Percentiles rank a stretch among this genome's conserved stretches.
phyloP scores from a whole-genome alignment of 2,888 invertebrate genomes.

The Corbicula japonica region DNA sequence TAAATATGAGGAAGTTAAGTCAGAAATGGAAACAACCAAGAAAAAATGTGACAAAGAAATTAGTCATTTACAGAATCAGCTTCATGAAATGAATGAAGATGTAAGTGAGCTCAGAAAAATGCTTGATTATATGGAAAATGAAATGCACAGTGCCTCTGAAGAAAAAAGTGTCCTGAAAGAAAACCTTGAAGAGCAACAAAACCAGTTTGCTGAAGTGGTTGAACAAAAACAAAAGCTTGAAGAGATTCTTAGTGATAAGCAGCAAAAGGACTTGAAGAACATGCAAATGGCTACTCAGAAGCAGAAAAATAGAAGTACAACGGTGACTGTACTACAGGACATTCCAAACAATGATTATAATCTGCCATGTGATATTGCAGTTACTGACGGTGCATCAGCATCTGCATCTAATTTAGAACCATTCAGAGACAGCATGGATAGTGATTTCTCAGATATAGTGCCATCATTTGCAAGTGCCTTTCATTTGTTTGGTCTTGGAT shows the following conservation, averaged over 20 bases:
- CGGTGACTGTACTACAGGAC: too few species aligned
- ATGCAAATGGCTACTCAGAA: slow-evolving; percentile 55
- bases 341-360: neutral
- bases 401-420: too few species aligned
- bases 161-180: slow-evolving; percentile 64
- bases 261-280: slow-evolving; percentile 68
- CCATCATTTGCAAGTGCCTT: slow-evolving; percentile 52
- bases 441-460: slow-evolving; percentile 24
- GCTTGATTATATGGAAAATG: slow-evolving; percentile 68
- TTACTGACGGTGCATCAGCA: too few species aligned
- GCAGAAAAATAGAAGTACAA: slow-evolving; percentile 28
- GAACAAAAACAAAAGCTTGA: slow-evolving; percentile 62
- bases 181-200: slow-evolving; percentile 58
- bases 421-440: slow-evolving; percentile 10
- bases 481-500: slow-evolving; percentile 33
- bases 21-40: slow-evolving; percentile 69
- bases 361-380: too few species aligned
- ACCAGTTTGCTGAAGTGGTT: slow-evolving; percentile 48
- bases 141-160: slow-evolving; percentile 57
- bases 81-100: slow-evolving; percentile 70
- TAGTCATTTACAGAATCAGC: slow-evolving; percentile 63
- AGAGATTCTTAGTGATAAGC: slow-evolving; percentile 59
- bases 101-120: slow-evolving; percentile 64
- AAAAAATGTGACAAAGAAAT: slow-evolving; percentile 70
- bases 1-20: slow-evolving; percentile 70